Evolutionary conservation across 2,797 vertebrate genomes (phyloP).

Genomic region (Coilia nasus): DNA sequence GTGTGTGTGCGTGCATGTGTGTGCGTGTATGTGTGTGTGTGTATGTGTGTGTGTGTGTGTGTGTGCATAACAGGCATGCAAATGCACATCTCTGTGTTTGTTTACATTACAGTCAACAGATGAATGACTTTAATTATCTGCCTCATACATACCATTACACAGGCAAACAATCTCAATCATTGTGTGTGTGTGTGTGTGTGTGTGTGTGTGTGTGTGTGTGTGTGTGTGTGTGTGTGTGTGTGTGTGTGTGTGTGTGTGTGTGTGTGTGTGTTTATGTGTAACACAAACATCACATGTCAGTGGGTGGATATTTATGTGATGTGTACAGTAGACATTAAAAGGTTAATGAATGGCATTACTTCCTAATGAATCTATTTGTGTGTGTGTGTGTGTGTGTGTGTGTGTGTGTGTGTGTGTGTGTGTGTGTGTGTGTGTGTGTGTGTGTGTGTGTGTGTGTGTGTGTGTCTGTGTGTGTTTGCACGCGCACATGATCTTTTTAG

Average conservation of each 20-base stretch:
- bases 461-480: neutral
- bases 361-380: neutral
- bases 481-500: neutral
- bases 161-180: slow-evolving; percentile 8
- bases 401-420: neutral
- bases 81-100: neutral
- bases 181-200: neutral
- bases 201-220: neutral
- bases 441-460: neutral
- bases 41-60: neutral
- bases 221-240: slow-evolving; percentile 4
- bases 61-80: too few relatives aligned
- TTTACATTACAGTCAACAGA: slow-evolving; percentile 16
- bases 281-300: neutral
- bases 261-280: neutral
- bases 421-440: neutral
- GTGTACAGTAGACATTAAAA: neutral
- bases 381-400: neutral
- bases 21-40: neutral
- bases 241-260: neutral
- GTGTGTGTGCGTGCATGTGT: neutral
- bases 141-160: slow-evolving; percentile 18
- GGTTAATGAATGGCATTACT: neutral
- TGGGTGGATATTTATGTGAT: slow-evolving; percentile 10
- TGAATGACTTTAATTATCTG: slow-evolving; percentile 18